phyloP scores from a whole-genome alignment of 2,888 invertebrate species.

The Alentia gelatinosa region DNA sequence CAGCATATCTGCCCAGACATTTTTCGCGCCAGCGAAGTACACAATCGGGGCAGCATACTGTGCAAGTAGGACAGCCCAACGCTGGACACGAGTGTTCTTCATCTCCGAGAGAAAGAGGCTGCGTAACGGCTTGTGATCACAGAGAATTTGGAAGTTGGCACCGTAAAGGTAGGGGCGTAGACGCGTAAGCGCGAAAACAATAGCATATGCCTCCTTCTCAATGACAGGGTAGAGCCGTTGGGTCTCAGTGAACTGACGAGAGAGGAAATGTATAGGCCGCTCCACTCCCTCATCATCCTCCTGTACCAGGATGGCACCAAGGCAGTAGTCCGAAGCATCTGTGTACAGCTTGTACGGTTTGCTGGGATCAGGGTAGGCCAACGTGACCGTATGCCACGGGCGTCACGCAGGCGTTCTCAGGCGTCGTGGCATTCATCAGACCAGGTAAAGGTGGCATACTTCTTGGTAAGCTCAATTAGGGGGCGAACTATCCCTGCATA shows the following conservation, averaged over 20 bases:
- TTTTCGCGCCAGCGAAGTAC: neutral
- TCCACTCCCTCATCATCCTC: neutral
- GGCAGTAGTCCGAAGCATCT: neutral
- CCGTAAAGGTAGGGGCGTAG: neutral
- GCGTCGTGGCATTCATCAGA: neutral
- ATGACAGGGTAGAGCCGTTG: neutral
- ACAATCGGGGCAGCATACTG: neutral
- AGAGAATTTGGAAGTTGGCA: neutral
- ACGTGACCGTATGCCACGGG: neutral
- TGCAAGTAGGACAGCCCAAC: neutral
- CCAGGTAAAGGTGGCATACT: neutral
- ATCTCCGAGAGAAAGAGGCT: neutral
- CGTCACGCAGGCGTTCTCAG: neutral
- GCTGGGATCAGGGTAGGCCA: neutral
- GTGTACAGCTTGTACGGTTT: neutral
- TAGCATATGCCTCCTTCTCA: neutral
- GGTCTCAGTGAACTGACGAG: neutral
- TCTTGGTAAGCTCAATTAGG: neutral
- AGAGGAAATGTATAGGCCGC: neutral
- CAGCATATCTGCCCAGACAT: neutral
- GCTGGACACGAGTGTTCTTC: neutral
- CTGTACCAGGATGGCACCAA: neutral
- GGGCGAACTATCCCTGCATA: neutral
- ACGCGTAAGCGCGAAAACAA: neutral
- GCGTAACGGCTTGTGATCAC: neutral